A percentile compares a stretch with the other conserved stretches of the same genome.
Conservation (phyloP, 2,113 vertebrate species). For the Porphyrio hochstetteri region DNA sequence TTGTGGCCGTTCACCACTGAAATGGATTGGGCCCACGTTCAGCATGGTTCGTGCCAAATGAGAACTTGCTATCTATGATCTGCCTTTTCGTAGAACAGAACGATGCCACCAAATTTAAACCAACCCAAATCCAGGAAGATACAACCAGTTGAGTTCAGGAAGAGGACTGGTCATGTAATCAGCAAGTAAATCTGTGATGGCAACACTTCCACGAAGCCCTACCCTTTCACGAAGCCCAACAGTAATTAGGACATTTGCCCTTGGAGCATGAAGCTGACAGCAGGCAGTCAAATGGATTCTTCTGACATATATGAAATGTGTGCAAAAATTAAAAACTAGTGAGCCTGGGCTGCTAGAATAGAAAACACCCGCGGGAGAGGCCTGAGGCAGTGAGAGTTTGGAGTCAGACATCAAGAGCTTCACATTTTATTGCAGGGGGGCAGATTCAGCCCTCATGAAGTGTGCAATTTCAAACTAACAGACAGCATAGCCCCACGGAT, state of each 20-base stretch:
- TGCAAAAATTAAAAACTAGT: not conserved
- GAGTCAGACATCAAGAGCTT: conserved; percentile 33
- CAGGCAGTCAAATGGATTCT: not conserved
- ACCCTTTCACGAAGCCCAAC: not conserved
- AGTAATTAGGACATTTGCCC: not conserved
- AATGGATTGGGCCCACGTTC: not conserved
- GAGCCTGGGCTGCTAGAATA: not conserved
- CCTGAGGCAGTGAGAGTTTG: conserved; percentile 33
- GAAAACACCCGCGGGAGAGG: conserved; percentile 33
- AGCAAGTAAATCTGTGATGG: not conserved
- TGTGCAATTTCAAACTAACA: conserved; percentile 29
- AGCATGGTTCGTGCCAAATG: not conserved
- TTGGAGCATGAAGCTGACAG: not conserved
- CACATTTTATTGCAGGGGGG: not conserved
- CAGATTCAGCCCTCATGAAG: not conserved
- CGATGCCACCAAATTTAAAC: not conserved
- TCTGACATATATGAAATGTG: not conserved
- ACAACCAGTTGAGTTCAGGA: not conserved
- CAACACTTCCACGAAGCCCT: not conserved
- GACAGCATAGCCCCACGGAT: not conserved
- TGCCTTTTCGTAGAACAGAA: not conserved
- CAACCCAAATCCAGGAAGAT: not conserved
- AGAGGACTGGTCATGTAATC: not conserved
- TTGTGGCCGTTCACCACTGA: not conserved
- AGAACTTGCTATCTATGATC: not conserved